Conservation (phyloP, 2,888 invertebrate species). For the Gari tellinella region DNA sequence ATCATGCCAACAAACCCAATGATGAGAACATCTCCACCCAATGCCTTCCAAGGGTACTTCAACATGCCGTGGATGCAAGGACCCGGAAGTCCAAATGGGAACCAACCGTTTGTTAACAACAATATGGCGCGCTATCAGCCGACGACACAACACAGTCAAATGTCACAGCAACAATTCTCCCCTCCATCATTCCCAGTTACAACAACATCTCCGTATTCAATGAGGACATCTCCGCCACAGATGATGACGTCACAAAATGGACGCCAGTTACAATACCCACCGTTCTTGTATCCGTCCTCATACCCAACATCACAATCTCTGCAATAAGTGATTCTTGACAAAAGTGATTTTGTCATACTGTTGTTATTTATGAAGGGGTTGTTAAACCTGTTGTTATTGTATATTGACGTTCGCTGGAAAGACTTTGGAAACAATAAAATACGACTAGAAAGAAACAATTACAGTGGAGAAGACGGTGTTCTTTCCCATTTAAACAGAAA, state of each 20-base stretch:
- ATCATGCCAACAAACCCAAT: constrained; percentile 57
- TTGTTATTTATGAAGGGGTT: too few relatives aligned
- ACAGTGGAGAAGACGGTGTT: too few relatives aligned
- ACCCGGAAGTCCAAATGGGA: constrained; percentile 2
- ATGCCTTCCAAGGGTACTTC: constrained; percentile 44
- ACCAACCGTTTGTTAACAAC: background rate
- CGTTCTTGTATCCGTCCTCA: constrained; percentile 26
- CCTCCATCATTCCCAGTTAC: background rate
- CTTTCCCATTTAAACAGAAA: too few relatives aligned
- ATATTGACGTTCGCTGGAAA: too few relatives aligned
- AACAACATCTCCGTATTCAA: constrained; percentile 22
- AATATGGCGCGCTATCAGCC: constrained; percentile 6
- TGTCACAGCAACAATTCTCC: constrained; percentile 1
- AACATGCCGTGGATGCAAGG: constrained; percentile 35
- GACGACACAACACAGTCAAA: constrained; percentile 6
- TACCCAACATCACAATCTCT: too few relatives aligned
- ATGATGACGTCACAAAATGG: constrained; percentile 43
- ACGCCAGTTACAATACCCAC: constrained; percentile 46
- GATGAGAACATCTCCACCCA: constrained; percentile 55
- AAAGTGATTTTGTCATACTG: too few relatives aligned
- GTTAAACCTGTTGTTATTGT: too few relatives aligned
- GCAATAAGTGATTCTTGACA: too few relatives aligned
- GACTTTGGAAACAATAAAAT: too few relatives aligned
- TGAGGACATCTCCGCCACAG: constrained; percentile 58
- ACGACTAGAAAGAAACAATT: too few relatives aligned